Evolutionary conservation across 2,113 vertebrate genomes (phyloP).

Genomic region (Zapornia atra): DNA sequence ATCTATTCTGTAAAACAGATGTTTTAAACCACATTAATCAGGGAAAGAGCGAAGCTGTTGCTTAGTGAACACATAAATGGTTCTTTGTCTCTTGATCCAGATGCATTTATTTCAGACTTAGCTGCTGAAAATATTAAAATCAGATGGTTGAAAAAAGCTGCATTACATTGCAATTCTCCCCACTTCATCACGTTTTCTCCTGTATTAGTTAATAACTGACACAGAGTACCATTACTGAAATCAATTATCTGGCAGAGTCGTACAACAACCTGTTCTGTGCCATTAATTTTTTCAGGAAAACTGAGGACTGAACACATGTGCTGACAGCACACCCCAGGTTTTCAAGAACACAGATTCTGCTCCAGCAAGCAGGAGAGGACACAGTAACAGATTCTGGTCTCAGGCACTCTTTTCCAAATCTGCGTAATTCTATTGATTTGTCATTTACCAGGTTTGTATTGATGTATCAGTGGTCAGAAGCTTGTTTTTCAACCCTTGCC

Average conservation of each 20-base stretch:
- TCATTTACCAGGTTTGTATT: not conserved
- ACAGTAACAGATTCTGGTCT: not conserved
- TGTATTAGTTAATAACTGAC: not conserved
- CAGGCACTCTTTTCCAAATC: not conserved
- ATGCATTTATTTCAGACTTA: not conserved
- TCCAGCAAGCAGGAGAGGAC: not conserved
- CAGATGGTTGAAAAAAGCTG: not conserved
- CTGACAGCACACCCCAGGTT: not conserved
- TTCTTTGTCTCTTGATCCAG: not conserved
- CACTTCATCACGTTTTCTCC: not conserved
- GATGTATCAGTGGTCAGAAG: not conserved
- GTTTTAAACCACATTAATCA: not conserved
- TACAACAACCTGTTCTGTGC: not conserved
- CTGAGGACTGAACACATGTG: not conserved
- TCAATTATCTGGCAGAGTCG: not conserved
- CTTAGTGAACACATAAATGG: not conserved
- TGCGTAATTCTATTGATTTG: not conserved
- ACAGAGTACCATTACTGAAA: not conserved
- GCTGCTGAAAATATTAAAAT: not conserved
- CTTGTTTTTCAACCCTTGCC: not conserved
- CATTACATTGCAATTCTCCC: not conserved
- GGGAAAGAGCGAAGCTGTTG: not conserved
- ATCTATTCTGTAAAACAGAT: slow-evolving; percentile 19
- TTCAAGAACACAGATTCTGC: not conserved
- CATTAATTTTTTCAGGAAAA: not conserved